These are phyloP conservation scores for Drosophila acutilabella DNA, from an alignment of 2,888 invertebrate genomes.

Conservation along the genomic window DNA sequence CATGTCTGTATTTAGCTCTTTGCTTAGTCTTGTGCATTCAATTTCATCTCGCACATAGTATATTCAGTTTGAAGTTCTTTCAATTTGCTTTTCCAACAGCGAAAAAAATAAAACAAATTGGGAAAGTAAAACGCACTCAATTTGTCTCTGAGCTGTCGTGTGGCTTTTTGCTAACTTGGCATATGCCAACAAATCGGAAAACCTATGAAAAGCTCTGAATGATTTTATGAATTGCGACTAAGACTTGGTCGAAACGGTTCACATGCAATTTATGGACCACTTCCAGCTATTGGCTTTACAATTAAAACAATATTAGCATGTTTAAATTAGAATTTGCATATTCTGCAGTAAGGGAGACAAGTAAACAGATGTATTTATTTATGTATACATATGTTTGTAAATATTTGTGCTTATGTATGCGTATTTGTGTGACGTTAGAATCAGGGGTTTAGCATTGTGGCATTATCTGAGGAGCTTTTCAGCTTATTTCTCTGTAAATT, in stretches of 20 bases:
- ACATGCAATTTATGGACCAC: conserved; percentile 10
- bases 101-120: neutral
- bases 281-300: conserved; percentile 43
- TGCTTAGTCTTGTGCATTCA: conserved; percentile 25
- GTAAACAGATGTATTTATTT: neutral
- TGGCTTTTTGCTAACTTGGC: conserved; percentile 22
- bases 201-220: conserved; percentile 14
- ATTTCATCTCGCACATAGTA: conserved; percentile 43
- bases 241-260: conserved; percentile 9
- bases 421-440: conserved; percentile 22
- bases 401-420: too few relatives aligned
- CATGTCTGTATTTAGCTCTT: conserved; percentile 23
- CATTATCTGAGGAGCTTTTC: conserved; percentile 53
- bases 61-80: conserved; percentile 43
- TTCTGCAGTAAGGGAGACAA: conserved; percentile 32
- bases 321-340: conserved; percentile 57
- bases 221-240: conserved; percentile 48
- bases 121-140: conserved; percentile 43
- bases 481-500: conserved; percentile 40
- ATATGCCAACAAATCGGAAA: conserved; percentile 21
- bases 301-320: conserved; percentile 66
- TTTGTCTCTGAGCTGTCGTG: conserved; percentile 50
- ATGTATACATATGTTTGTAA: too few relatives aligned
- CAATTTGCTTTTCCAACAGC: conserved; percentile 45
- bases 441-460: conserved; percentile 46